Evolutionary conservation across 2,797 vertebrate species (phyloP), one percentile per base, ranked within the genome.

Genomic region (Darevskia mixta): DNA sequence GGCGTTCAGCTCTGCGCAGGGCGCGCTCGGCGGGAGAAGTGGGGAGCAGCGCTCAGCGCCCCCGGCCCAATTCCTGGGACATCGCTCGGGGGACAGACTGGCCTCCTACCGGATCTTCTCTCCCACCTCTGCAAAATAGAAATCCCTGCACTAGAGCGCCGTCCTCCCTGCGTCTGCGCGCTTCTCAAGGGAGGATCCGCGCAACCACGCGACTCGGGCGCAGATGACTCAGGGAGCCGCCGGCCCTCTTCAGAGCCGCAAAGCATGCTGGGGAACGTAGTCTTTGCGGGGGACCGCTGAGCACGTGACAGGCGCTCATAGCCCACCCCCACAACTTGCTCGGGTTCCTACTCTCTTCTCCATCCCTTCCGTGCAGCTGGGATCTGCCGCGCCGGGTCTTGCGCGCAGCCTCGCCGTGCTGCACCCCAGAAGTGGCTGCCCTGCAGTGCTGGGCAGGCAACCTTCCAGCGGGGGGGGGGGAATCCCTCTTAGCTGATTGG

Each of bases 341-440:
- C 84, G 84, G n/a, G 23, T 80, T 27, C 82, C 80, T 92, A 61
- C 67, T 73, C 91, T 91, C 92, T 91, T 10, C 69, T n/a, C 0
- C 4, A 1, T 72, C 69, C 69, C n/a, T 10, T n/a, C 69, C 10
- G 3, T 35, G 29, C 23, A 67, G 66, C 9, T 72, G 3, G n/a
- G 4, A 10, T 25, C 76, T 4, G 4, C 76, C 5, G 23, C 49
- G 29, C 49, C 7, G 18, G 32, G 5, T 8, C 23, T 58, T 8
- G 29, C 55, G 13, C 49, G 79, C 18, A 25, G 27, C 7, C 43
- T 6, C 0, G 43, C 82, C 23, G 80, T 2, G 27, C 41, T 72
- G 67, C 67, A 2, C 43, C 66, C 81, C 83, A 85, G 72, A 58
- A 71, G 35, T 5, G 9, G 10, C 73, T 41, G 87, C 66, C 45